Evolutionary conservation across 2,888 invertebrate genomes (phyloP), one percentile per base, ranked within the genome.

Genomic region (Parnassius orleans): DNA sequence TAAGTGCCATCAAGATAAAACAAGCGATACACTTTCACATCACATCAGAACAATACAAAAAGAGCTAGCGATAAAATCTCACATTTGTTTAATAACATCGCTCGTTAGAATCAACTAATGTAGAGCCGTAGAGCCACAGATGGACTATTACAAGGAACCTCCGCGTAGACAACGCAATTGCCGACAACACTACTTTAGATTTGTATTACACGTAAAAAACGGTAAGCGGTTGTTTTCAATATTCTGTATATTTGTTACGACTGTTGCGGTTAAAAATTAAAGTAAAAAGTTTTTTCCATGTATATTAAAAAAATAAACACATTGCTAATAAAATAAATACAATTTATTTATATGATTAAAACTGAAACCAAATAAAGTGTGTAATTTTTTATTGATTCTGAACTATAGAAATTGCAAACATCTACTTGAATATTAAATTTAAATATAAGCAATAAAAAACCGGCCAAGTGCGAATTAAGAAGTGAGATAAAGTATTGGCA

Each of bases 31-130:
- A 80, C 85, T 85, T 87, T 90, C 86, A 84, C 83, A 80, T 72
- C 72, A 68, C 70, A 74, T 69, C 71, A 75, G 81, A 86, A 86
- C 83, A 71, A 72, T 70, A 72, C 69, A 71, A 71, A 84, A 83
- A 85, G 79, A 78, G 70, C 9, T 50, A 69, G 77, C 75, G 87
- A 89, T 89, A 90, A 86, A 84, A 90, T 88, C 86, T 85, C 77
- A 67, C 86, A 85, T 74, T 90, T 86, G 86, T 86, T 84, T 90
- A 89, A 89, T 89, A 89, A 81, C 87, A 80, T 79, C 75, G 75
- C 84, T 87, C 88, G 84, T 90, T 89, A 87, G 80, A 83, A 82
- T 80, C 81, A 83, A 81, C 82, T 86, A 83, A 85, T 86, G 88
- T 84, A 78, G 69, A 72, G 74, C 61, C 64, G 73, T 69, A 76